Evolutionary conservation across 2,797 vertebrate genomes (phyloP).

Genomic region (Amblyopsis hoosieri): DNA sequence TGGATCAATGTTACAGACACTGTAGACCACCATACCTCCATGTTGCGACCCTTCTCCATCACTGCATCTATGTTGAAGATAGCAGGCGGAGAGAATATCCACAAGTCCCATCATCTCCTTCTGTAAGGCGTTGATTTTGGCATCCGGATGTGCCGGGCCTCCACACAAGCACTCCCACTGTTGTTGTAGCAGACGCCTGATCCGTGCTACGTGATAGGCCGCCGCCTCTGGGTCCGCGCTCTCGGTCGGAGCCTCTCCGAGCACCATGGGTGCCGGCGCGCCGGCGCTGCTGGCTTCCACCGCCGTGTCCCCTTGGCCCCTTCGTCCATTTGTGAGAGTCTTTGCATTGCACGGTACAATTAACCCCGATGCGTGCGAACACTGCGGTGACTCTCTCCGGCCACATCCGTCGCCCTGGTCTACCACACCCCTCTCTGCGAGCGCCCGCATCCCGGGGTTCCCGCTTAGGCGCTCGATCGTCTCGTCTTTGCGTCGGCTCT

Average conservation of each 20-base stretch:
- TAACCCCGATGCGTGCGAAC: not conserved
- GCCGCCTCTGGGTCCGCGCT: conserved; percentile 51
- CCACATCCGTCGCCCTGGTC: conserved; percentile 29
- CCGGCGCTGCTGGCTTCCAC: not conserved
- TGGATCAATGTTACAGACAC: not conserved
- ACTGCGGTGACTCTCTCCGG: not conserved
- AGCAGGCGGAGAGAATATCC: conserved; percentile 83
- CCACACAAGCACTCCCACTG: conserved; percentile 91
- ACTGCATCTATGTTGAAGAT: conserved; percentile 65
- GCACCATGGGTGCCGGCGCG: conserved; percentile 1
- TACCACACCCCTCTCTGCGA: conserved; percentile 43
- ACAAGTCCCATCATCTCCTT: conserved; percentile 87
- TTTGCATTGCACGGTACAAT: not conserved
- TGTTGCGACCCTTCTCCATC: conserved; percentile 28
- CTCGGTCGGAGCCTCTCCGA: conserved; percentile 11
- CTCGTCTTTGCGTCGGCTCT: conserved; percentile 79
- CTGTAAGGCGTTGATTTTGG: conserved; percentile 89
- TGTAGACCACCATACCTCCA: conserved; percentile 44
- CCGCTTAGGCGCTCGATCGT: conserved; percentile 79
- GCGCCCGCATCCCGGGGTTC: conserved; percentile 67
- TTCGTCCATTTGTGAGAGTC: conserved; percentile 29
- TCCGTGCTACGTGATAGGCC: conserved; percentile 84
- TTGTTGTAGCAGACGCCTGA: conserved; percentile 89
- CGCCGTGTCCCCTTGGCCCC: conserved; percentile 10
- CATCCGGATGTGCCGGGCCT: conserved; percentile 71